Conservation (phyloP, 2,797 vertebrate genomes). For the Acrocephalus scirpaceus region DNA sequence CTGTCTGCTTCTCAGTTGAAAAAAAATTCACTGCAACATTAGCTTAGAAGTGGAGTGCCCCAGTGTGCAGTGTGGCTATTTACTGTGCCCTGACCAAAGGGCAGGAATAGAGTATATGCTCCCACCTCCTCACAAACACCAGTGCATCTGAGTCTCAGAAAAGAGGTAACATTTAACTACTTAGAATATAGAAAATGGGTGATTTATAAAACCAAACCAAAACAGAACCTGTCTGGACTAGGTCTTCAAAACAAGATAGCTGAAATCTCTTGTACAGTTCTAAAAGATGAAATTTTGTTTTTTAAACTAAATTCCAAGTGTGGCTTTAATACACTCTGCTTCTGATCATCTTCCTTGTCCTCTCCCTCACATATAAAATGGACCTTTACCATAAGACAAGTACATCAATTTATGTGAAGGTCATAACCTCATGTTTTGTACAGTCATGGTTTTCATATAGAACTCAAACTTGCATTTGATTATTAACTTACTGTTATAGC, state of each 20-base stretch:
- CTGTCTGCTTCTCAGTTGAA: not conserved
- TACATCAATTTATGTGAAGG: not conserved
- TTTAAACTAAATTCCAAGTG: not conserved
- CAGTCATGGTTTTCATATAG: not conserved
- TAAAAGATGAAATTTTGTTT: not conserved
- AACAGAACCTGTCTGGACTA: not conserved
- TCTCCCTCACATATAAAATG: not conserved
- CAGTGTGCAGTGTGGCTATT: not conserved
- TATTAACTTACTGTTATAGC: not conserved
- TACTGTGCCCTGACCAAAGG: not conserved
- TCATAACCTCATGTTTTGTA: not conserved
- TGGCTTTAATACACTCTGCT: not conserved
- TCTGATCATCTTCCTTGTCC: not conserved
- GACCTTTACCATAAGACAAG: not conserved
- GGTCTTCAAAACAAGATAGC: not conserved
- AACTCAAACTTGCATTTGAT: not conserved
- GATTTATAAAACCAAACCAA: not conserved
- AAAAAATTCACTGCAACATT: not conserved
- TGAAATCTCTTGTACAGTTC: not conserved
- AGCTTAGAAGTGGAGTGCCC: not conserved
- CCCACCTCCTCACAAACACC: not conserved
- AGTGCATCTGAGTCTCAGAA: not conserved
- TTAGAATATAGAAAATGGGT: not conserved
- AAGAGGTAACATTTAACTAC: not conserved
- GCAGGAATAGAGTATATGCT: not conserved